Evolutionary conservation across 2,113 vertebrate species (phyloP).

Genomic region (Euleptes europaea): DNA sequence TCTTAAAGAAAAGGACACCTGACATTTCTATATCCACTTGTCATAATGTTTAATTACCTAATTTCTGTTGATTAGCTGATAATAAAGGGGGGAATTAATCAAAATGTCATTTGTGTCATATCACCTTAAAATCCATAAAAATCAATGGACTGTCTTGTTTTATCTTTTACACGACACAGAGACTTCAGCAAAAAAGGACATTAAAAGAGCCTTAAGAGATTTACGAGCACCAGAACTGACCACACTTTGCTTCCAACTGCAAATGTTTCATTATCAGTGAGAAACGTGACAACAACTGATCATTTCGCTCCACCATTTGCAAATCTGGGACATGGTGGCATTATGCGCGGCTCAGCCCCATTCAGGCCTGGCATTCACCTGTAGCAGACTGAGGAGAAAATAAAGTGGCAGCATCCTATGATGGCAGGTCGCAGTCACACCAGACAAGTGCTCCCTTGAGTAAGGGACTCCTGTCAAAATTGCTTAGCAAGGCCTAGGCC

Average conservation of each 20-base stretch:
- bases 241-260: neutral
- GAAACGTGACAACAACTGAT: neutral
- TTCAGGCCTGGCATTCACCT: neutral
- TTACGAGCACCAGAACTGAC: neutral
- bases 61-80: constrained; percentile 52
- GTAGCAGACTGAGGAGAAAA: neutral
- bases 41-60: constrained; percentile 48
- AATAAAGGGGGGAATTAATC: constrained; percentile 38
- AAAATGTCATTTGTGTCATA: constrained; percentile 54
- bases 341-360: neutral
- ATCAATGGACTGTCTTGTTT: constrained; percentile 53
- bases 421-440: neutral
- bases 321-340: neutral
- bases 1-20: constrained; percentile 7
- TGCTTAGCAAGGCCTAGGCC: too few species aligned
- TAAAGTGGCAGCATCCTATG: neutral
- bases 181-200: constrained; percentile 19
- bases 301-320: neutral
- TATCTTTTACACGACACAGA: constrained; percentile 34
- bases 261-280: constrained; percentile 32
- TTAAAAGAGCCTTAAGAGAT: constrained; percentile 36
- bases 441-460: too few species aligned
- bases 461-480: too few species aligned
- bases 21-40: constrained; percentile 48
- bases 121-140: constrained; percentile 70